phyloP scores from a whole-genome alignment of 2,797 vertebrate species.

The Argentina silus region DNA sequence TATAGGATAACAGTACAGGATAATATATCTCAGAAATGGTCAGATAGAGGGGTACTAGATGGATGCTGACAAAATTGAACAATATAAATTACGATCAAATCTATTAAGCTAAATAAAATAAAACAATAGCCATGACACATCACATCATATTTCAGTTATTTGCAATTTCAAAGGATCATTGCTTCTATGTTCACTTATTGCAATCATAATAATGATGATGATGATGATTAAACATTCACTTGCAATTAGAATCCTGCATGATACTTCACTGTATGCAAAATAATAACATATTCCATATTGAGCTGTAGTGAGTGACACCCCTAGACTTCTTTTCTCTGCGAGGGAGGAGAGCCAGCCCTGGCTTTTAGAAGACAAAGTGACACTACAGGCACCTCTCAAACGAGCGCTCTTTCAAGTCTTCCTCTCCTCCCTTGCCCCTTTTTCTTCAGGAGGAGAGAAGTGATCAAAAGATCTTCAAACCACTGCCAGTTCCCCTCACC shows the following conservation, averaged over 20 bases:
- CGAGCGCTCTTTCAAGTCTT: conserved; percentile 40
- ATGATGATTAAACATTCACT: no score
- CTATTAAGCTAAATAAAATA: not conserved
- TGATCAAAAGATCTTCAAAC: conserved; percentile 46
- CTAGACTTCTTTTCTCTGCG: conserved; percentile 19
- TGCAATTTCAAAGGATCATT: no score
- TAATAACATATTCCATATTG: no score
- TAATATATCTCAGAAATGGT: not conserved
- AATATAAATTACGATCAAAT: no score
- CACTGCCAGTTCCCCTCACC: conserved; percentile 12
- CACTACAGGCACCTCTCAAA: conserved; percentile 37
- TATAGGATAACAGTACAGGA: not conserved
- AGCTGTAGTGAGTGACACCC: not conserved
- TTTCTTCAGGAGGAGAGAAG: conserved; percentile 31
- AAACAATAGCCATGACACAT: conserved; percentile 3
- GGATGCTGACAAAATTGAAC: no score
- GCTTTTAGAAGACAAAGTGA: conserved; percentile 46
- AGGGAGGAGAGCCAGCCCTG: conserved; percentile 37
- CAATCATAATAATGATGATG: no score
- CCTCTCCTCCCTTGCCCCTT: conserved; percentile 16
- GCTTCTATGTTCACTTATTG: no score
- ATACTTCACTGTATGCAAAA: no score
- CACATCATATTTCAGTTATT: no score
- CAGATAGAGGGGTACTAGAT: not conserved
- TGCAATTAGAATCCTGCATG: no score